Percentiles rank a stretch among this genome's conserved stretches.
Conservation (phyloP, 1,140 invertebrate genomes). For the Cyrtorhinus lividipennis region DNA sequence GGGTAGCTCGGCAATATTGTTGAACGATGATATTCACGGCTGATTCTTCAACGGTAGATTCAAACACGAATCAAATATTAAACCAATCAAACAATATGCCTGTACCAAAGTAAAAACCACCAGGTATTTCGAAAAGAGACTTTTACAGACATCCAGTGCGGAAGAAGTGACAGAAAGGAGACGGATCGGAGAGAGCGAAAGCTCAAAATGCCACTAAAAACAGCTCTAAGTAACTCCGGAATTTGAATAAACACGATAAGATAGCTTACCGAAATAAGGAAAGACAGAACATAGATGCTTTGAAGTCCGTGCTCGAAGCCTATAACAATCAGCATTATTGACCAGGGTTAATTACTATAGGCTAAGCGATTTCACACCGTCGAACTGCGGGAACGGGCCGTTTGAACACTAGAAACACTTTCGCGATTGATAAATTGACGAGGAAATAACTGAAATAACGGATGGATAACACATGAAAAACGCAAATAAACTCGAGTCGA, state of each 20-base stretch:
- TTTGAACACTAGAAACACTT: background rate
- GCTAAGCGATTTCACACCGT: conserved; percentile 21
- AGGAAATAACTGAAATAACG: background rate
- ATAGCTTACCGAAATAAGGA: background rate
- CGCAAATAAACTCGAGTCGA: background rate
- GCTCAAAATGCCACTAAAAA: too few species aligned
- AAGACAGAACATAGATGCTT: too few species aligned
- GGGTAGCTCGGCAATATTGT: too few species aligned
- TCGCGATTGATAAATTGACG: background rate
- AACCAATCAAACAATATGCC: too few species aligned
- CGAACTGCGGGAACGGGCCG: background rate
- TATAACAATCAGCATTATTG: conserved; percentile 25
- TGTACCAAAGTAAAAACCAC: too few species aligned
- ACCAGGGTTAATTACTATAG: conserved; percentile 25
- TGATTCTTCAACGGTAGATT: too few species aligned
- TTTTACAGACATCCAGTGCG: background rate
- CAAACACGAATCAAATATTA: too few species aligned
- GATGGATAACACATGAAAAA: background rate
- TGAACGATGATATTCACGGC: too few species aligned
- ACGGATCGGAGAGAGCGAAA: background rate
- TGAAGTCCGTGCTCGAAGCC: conserved; percentile 10
- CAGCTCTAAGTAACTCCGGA: background rate
- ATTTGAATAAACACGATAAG: background rate
- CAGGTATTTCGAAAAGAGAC: too few species aligned
- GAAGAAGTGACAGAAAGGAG: background rate